phyloP scores from a whole-genome alignment of 2,797 vertebrate species.

The Oreochromis grahami region DNA sequence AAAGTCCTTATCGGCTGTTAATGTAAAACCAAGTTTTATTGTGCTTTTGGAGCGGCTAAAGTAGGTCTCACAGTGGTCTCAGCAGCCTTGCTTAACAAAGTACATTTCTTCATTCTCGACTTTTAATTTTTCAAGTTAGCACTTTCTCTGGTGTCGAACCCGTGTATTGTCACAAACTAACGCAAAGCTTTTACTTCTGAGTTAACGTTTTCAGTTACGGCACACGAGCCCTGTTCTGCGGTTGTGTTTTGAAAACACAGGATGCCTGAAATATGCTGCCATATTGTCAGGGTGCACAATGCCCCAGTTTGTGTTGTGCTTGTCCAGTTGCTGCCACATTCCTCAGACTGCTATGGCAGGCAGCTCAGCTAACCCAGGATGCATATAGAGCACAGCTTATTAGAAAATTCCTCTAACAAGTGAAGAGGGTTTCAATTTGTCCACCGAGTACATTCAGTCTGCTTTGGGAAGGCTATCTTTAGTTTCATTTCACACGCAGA shows the following conservation, averaged over 20 bases:
- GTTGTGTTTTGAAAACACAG: not conserved
- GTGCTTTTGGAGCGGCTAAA: not conserved
- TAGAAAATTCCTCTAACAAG: slow-evolving; percentile 16
- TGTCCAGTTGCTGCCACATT: slow-evolving; percentile 67
- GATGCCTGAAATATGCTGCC: not conserved
- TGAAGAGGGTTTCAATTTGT: not conserved
- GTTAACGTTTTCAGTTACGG: not conserved
- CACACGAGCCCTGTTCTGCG: not conserved
- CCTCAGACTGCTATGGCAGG: slow-evolving; percentile 49
- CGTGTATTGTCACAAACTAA: not conserved
- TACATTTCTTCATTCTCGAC: not conserved
- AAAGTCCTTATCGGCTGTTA: not conserved
- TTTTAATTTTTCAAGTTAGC: not conserved
- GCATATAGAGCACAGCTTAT: slow-evolving; percentile 37
- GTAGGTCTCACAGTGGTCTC: not conserved
- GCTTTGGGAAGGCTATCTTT: not conserved
- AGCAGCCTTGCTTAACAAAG: not conserved
- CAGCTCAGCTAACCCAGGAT: slow-evolving; percentile 14
- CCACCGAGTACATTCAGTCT: not conserved
- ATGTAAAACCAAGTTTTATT: not conserved
- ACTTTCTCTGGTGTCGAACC: not conserved
- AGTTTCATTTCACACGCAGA: not conserved
- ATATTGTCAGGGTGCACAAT: not conserved
- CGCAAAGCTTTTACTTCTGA: not conserved
- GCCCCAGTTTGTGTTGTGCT: slow-evolving; percentile 11